Base-by-base conservation (phyloP, 1,140 invertebrate genomes). In the Zaprionus nigranus region DNA sequence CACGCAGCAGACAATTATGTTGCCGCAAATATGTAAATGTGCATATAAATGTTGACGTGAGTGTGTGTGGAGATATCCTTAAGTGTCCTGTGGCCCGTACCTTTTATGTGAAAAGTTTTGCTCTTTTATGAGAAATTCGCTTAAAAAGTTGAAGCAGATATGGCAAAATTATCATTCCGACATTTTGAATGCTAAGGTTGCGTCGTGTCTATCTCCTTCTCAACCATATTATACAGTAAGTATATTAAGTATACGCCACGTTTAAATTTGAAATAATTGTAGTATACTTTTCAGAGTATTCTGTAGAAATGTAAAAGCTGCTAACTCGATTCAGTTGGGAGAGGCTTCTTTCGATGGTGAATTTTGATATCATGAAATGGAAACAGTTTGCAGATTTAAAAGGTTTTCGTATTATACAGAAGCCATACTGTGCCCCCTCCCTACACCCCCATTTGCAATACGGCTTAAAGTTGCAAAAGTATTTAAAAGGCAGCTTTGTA, bases 101-200 rank as follows among this genome's bases (percentile, higher is more conserved):
- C 70, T 65, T 82, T 82, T 82, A 82, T 82, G 80, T 62, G 75
- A 82, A 82, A 82, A 82, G 65, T 82, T 80, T 82, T 82, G 64
- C 38, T 56, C 75, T 70, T 82, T 82, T 75, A 82, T 82, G 70
- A 40, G 62, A 75, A 76, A 65, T 75, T 75, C 80, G 72, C 79
- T 82, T 71, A 75, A 75, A 73, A 82, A 82, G 70, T 82, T 82
- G 36, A 46, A 28, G 54, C 66, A 78, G 79, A 78, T 82, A 82
- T 54, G 70, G 46, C 2, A 17, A 78, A 82, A 81, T 78, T 82
- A 81, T 81, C 79, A 82, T 82, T 67, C 56, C 46, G 66, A 64
- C 62, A 69, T 78, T 71, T 75, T 7, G 53, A 75, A 64, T 74
- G 53, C 54, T 62, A 58, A 49, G 54, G 7, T 13, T 43, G 24